A percentile compares a stretch with the other conserved stretches of the same genome.
Evolutionary conservation across 2,888 invertebrate species (phyloP).

Genomic region (Chloromyia formosa): DNA sequence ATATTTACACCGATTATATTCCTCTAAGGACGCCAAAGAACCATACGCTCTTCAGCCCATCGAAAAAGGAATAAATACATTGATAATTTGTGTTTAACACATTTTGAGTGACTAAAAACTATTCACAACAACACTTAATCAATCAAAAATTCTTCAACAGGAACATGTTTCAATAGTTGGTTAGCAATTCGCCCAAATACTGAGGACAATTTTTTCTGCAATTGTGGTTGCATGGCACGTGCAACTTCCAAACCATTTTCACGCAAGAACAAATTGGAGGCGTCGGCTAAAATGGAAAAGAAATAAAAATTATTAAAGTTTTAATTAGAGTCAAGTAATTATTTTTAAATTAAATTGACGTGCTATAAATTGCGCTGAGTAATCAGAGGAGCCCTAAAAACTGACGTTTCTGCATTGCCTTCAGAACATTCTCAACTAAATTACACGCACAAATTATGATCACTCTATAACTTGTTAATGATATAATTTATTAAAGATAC

Average conservation of each 20-base stretch:
- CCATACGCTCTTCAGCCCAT: background rate
- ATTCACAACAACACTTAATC: slow-evolving; percentile 46
- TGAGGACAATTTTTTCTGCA: slow-evolving; percentile 71
- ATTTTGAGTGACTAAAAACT: background rate
- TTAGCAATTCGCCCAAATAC: slow-evolving; percentile 74
- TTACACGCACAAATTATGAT: too few species aligned
- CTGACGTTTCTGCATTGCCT: too few species aligned
- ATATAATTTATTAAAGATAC: slow-evolving; percentile 58
- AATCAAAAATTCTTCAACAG: slow-evolving; percentile 69
- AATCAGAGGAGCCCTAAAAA: too few species aligned
- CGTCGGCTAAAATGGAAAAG: slow-evolving; percentile 67
- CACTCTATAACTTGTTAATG: too few species aligned
- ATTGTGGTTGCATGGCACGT: slow-evolving; percentile 74
- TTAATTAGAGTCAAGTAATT: too few species aligned
- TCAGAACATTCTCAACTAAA: too few species aligned
- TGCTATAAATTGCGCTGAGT: too few species aligned
- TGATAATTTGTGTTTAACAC: background rate
- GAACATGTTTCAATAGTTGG: slow-evolving; percentile 71
- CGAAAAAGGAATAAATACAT: background rate
- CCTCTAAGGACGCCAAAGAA: too few species aligned
- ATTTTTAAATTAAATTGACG: too few species aligned
- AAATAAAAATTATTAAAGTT: slow-evolving; percentile 28
- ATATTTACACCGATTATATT: background rate
- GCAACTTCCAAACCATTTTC: slow-evolving; percentile 76
- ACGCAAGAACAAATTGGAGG: slow-evolving; percentile 74